Percentiles rank a stretch among this genome's conserved stretches.
These are phyloP conservation scores for Philereme transversata DNA, from an alignment of 2,888 invertebrate species.

Conservation along the genomic window DNA sequence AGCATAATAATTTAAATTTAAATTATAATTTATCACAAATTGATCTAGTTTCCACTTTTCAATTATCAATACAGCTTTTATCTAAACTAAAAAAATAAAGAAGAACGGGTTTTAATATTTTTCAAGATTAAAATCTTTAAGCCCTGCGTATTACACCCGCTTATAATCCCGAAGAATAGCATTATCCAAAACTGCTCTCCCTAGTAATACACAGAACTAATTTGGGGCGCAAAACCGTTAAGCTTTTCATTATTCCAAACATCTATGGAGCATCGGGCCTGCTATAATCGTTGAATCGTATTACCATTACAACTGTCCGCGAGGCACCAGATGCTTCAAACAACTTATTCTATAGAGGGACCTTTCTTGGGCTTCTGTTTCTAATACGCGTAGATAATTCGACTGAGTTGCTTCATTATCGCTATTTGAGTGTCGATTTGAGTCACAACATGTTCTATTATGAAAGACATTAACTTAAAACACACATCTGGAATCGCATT, in stretches of 20 bases:
- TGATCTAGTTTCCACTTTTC: too few species aligned
- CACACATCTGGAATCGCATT: too few species aligned
- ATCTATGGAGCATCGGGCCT: slow-evolving; percentile 58
- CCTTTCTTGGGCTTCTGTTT: slow-evolving; percentile 50
- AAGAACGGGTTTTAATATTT: too few species aligned
- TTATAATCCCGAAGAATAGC: slow-evolving; percentile 13
- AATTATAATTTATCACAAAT: too few species aligned
- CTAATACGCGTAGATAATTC: slow-evolving; percentile 43
- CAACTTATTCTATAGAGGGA: slow-evolving; percentile 72
- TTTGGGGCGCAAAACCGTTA: slow-evolving; percentile 69
- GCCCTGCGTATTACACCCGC: too few species aligned
- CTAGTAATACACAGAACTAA: slow-evolving; percentile 64
- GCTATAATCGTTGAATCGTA: slow-evolving; percentile 81
- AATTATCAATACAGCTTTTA: too few species aligned
- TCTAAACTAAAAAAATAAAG: too few species aligned
- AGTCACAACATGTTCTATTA: too few species aligned
- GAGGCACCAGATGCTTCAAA: slow-evolving; percentile 74
- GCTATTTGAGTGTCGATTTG: neutral
- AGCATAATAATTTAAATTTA: too few species aligned
- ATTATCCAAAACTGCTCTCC: slow-evolving; percentile 20
- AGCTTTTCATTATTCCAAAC: slow-evolving; percentile 77
- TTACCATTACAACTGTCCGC: slow-evolving; percentile 81
- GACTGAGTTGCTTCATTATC: slow-evolving; percentile 22
- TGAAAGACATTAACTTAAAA: too few species aligned
- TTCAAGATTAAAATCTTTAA: too few species aligned